Base-by-base conservation (phyloP, 2,888 invertebrate species). In the Cheilosia grossa region DNA sequence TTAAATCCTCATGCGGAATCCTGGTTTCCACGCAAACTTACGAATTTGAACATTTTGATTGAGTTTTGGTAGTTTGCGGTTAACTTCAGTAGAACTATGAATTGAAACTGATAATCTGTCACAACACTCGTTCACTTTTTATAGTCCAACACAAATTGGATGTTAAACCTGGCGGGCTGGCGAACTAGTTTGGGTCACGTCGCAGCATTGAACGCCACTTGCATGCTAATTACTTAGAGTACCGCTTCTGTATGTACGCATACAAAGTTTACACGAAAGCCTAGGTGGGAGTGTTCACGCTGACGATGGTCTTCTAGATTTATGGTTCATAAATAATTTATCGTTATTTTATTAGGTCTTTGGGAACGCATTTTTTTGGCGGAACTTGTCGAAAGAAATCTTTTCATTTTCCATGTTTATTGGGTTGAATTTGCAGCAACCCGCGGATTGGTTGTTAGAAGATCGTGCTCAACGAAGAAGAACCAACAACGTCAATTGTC, bases 1-100 rank as follows among this genome's bases (percentile, higher is more conserved):
- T 10, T 10, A 51, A 56, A n/a, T 72, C 49, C 44, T 56, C 44
- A 4, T 27, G 1, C 2, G 49, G 1, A 17, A n/a, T 54, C 74
- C 49, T 73, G 13, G 0, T 9, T 1, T 37, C 30, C 6, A 85
- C 6, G 15, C 13, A 30, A 19, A 85, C 85, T 85, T 63, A 85
- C 85, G 67, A 81, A 77, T 85, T 81, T 85, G 70, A 81, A 85
- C 85, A 81, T 85, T n/a, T 67, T 81, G 69, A 59, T 30, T 63
- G 10, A 21, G 47, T 30, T 75, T 74, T 53, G 44, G 47, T 72
- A 53, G 61, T 67, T 80, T 73, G 73, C 19, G 56, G 51, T 70
- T 66, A 49, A 61, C 72, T 78, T 79, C 73, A 58, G 58, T 21
- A 17, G 58, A 83, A 49, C 51, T 77, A 61, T 66, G 7, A 79